Base-by-base conservation (phyloP, 2,113 vertebrate species). In the Eublepharis macularius region DNA sequence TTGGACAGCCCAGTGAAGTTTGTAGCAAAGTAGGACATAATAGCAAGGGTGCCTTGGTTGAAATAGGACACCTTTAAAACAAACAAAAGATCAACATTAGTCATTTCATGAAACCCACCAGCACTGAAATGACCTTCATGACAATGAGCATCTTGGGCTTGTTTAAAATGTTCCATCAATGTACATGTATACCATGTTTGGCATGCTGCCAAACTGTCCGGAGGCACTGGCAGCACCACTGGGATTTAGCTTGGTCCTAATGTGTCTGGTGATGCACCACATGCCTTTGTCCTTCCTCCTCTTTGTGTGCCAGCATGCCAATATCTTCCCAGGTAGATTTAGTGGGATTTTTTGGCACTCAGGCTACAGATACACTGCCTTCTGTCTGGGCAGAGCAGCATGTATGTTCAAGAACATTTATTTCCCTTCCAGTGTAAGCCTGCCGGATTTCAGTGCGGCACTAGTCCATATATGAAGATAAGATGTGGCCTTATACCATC, bases 1-100 rank as follows among this genome's bases (percentile, higher is more conserved):
- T 96, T 96, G 69, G 96, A 97, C 94, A 94, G 96, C 83, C 96
- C 96, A 66, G 94, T 93, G 63, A 97, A 89, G 91, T 95, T 95
- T 89, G 95, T 96, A 87, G 95, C 94, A 70, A 96, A 93, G 79
- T 95, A 96, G 34, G 94, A 95, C 84, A 95, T 90, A 74, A 95
- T 86, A 79, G 92, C 92, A 69, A 94, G 90, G 39, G 96, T 96
- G 78, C 95, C 91, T 92, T 95, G 96, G 83, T 95, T 95, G 88
- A 96, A 94, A 89, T 96, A 97, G 76, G 93, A 94, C 39, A 97
- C 95, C 97, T 97, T 85, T 79, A 84, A 88, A 81, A 94, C 90
- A 94, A 88, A 90, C 54, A 90, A 65, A 68, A 14, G 2, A 82
- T 36, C 14, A 87, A 79, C 16, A 12, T 75, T 32, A 72, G 65